Base-by-base conservation (phyloP, 2,797 vertebrate species). In the Bradypus variegatus region DNA sequence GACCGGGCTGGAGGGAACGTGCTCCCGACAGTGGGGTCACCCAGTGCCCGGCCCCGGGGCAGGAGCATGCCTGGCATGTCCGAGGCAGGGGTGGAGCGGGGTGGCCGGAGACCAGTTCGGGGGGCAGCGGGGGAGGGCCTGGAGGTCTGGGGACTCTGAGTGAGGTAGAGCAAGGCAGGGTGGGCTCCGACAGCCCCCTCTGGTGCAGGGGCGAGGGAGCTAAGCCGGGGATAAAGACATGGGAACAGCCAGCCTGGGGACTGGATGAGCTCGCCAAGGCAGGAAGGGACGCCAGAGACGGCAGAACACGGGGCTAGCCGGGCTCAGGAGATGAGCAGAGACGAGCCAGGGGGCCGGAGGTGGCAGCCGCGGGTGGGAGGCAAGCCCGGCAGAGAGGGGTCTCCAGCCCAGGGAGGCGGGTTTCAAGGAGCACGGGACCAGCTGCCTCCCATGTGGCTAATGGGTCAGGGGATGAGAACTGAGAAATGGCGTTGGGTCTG, bases 371-470 rank as follows among this genome's bases (percentile, higher is more conserved):
- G 41, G 41, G 41, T 45, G 50, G 50, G 50, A 53, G 50, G 50
- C 8, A 45, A 45, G 41, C 41, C 41, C 41, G 41, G 41, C 41
- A 45, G 41, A 45, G 41, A 45, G 41, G 48, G 14, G 50, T 50
- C 50, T 50, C 50, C 14, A 16, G 53, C 12, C 53, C 19, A 3
- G 53, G 15, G 53, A 55, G 15, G 53, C 53, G 6, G 53, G 53
- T 19, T 19, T 16, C 53, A 19, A 55, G 53, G 53, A 55, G 53
- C 12, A 14, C 18, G 53, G 4, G 3, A n/a, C 1, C n/a, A 19
- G 23, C 50, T 18, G 6, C 0, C 21, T 76, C 53, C 31, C 2
- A 0, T 4, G 7, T 0, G 50, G 41, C 38, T 21, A 2, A 1
- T 0, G 12, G 78, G 13, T 5, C 64, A 0, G 1, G 48, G 13